Conservation (phyloP, 2,888 invertebrate genomes). For the Aelia acuminata region DNA sequence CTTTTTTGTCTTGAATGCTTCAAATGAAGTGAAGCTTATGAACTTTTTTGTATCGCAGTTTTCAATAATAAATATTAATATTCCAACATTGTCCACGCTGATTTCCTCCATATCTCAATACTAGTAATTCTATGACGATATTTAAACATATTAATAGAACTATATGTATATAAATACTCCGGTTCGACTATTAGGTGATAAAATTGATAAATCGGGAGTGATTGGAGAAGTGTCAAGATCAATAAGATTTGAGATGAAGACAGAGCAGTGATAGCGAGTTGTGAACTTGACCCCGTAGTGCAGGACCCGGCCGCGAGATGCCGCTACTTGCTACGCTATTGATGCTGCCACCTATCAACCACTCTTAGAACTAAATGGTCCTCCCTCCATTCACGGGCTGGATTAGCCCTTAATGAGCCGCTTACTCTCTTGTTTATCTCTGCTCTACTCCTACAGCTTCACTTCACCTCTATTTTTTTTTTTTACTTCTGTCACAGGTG, state of each 20-base stretch:
- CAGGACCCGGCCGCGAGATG: background rate
- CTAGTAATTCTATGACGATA: too few relatives aligned
- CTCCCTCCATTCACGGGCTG: background rate
- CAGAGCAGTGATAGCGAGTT: background rate
- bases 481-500: background rate
- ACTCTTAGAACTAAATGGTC: background rate
- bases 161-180: too few relatives aligned
- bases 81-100: too few relatives aligned
- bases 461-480: background rate
- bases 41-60: too few relatives aligned
- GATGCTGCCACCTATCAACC: background rate
- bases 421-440: conserved; percentile 34
- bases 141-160: too few relatives aligned
- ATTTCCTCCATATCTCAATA: too few relatives aligned
- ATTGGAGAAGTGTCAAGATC: conserved; percentile 7
- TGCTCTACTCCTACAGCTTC: background rate
- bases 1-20: too few relatives aligned
- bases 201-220: background rate
- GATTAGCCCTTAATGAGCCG: conserved; percentile 42
- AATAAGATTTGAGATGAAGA: conserved; percentile 44
- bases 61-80: too few relatives aligned
- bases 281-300: conserved; percentile 34
- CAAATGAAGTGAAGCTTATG: too few relatives aligned
- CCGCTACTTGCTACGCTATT: background rate
- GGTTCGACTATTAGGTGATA: background rate